Percentiles rank a stretch among this genome's conserved stretches.
These are phyloP conservation scores for Patella caerulea DNA, from an alignment of 2,888 invertebrate species.

Conservation along the genomic window DNA sequence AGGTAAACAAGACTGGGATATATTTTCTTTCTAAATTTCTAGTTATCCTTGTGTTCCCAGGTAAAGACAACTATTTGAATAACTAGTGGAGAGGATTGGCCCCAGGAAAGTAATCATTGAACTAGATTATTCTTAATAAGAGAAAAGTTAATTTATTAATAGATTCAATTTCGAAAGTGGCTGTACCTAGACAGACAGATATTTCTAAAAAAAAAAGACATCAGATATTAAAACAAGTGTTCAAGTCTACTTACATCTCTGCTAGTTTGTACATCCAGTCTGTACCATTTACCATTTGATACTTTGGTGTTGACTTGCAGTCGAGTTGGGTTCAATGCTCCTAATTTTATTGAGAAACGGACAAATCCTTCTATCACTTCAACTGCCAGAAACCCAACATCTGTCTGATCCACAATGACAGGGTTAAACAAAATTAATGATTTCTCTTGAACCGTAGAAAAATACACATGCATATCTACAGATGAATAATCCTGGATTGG, in stretches of 20 bases:
- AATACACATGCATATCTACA: slow-evolving; percentile 91
- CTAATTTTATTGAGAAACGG: slow-evolving; percentile 82
- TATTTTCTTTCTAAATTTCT: too few relatives aligned
- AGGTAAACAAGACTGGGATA: too few relatives aligned
- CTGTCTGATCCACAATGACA: slow-evolving; percentile 79
- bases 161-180: too few relatives aligned
- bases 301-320: slow-evolving; percentile 80
- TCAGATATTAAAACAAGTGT: neutral
- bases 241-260: slow-evolving; percentile 49
- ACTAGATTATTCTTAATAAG: too few relatives aligned
- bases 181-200: neutral
- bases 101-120: too few relatives aligned
- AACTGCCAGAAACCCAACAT: slow-evolving; percentile 85
- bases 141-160: too few relatives aligned
- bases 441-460: slow-evolving; percentile 88
- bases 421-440: slow-evolving; percentile 92
- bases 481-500: slow-evolving; percentile 85
- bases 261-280: slow-evolving; percentile 76
- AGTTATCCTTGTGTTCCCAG: too few relatives aligned
- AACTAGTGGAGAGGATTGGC: too few relatives aligned
- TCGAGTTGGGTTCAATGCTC: slow-evolving; percentile 86
- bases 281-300: slow-evolving; percentile 91
- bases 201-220: neutral
- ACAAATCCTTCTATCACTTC: slow-evolving; percentile 88
- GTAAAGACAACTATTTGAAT: too few relatives aligned